These are phyloP conservation scores for Coreoperca whiteheadi DNA, from an alignment of 2,113 vertebrate genomes.

Conservation along the genomic window DNA sequence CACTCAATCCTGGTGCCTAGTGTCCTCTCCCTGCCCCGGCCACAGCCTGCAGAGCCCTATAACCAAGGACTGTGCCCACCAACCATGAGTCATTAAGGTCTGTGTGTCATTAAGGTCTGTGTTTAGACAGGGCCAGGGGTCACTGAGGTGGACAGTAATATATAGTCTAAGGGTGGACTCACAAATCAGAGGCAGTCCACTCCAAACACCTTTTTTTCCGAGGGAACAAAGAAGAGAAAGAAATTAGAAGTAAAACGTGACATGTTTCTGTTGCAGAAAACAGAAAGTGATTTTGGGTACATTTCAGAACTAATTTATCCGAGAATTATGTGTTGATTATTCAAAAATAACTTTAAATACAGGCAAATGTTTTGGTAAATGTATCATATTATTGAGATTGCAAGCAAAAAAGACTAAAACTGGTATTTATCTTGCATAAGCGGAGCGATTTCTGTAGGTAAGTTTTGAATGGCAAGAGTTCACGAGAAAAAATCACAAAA, in stretches of 20 bases:
- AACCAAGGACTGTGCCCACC: constrained; percentile 63
- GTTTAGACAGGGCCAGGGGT: constrained; percentile 74
- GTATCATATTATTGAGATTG: constrained; percentile 44
- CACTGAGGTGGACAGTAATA: constrained; percentile 61
- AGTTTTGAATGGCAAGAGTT: constrained; percentile 73
- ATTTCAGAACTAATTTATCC: constrained; percentile 52
- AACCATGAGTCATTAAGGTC: constrained; percentile 77
- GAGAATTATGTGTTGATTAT: constrained; percentile 50
- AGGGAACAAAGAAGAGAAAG: constrained; percentile 36
- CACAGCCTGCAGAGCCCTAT: constrained; percentile 69
- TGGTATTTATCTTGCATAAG: constrained; percentile 66
- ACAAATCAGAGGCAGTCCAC: constrained; percentile 62
- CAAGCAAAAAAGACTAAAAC: constrained; percentile 58
- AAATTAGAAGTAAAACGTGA: constrained; percentile 12
- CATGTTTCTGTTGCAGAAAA: constrained; percentile 22
- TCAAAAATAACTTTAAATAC: constrained; percentile 58
- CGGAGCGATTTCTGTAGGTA: constrained; percentile 49
- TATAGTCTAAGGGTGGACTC: constrained; percentile 57
- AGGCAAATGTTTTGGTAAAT: constrained; percentile 65
- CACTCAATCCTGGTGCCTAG: constrained; percentile 73
- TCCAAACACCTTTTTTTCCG: not conserved
- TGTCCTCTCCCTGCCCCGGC: constrained; percentile 65
- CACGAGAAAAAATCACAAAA: constrained; percentile 64
- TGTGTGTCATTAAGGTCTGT: constrained; percentile 75
- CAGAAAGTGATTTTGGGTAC: constrained; percentile 20